phyloP scores from a whole-genome alignment of 2,888 invertebrate genomes.

The Eurois occulta region DNA sequence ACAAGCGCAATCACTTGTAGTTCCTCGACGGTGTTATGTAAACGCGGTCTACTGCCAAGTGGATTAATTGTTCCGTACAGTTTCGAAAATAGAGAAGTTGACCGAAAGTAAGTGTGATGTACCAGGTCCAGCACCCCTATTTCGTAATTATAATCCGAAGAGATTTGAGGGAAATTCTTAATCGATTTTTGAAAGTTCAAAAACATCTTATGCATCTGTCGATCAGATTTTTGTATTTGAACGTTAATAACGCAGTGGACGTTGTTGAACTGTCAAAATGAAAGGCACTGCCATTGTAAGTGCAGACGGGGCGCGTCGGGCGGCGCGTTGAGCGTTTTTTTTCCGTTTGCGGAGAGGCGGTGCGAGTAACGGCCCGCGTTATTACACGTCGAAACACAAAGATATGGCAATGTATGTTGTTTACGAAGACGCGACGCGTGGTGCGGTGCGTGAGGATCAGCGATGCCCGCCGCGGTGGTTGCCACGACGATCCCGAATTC shows the following conservation, averaged over 20 bases:
- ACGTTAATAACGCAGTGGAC: neutral
- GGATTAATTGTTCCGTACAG: slow-evolving; percentile 37
- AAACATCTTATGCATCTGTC: neutral
- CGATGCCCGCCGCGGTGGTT: no score
- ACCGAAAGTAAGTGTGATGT: slow-evolving; percentile 1
- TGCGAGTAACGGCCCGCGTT: no score
- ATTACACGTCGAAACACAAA: no score
- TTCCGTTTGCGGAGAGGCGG: no score
- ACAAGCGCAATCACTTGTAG: slow-evolving; percentile 66
- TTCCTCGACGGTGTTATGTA: slow-evolving; percentile 60
- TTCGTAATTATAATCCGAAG: neutral
- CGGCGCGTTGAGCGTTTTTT: no score
- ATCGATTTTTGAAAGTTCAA: neutral
- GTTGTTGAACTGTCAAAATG: neutral
- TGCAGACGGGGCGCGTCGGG: no score
- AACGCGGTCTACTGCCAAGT: slow-evolving; percentile 24
- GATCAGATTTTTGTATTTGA: neutral
- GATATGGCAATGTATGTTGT: no score
- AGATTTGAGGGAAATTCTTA: neutral
- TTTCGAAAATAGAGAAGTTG: slow-evolving; percentile 1
- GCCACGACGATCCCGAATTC: no score
- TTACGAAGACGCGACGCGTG: no score
- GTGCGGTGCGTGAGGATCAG: no score
- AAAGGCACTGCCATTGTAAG: neutral
- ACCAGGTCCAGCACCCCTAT: neutral